Evolutionary conservation across 2,888 invertebrate genomes (phyloP).

Genomic region (Drosophila neoperkinsi): DNA sequence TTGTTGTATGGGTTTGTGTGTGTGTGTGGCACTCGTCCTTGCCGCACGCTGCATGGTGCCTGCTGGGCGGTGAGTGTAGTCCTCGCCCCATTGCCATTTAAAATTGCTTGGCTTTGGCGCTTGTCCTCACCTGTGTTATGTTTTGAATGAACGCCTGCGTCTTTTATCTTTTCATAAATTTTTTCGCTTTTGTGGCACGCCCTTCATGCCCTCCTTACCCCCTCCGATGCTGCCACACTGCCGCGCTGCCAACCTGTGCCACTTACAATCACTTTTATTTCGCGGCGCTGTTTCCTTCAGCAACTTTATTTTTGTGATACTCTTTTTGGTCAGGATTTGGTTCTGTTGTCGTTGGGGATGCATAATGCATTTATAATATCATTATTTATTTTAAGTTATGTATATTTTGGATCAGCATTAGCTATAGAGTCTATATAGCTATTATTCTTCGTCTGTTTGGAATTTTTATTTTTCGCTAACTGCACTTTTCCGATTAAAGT

Average conservation of each 20-base stretch:
- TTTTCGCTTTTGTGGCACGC: conserved; percentile 51
- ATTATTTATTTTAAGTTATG: background rate
- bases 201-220: background rate
- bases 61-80: background rate
- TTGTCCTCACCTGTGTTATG: conserved; percentile 79
- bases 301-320: conserved; percentile 18
- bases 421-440: background rate
- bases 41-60: conserved; percentile 37
- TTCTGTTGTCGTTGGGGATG: background rate
- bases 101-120: conserved; percentile 75
- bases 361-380: background rate
- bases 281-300: conserved; percentile 55
- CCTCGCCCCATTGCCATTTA: conserved; percentile 67
- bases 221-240: background rate
- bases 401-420: background rate
- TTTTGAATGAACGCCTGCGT: conserved; percentile 79
- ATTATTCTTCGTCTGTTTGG: background rate
- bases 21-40: conserved; percentile 40
- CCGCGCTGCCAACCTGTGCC: conserved; percentile 44
- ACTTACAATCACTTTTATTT: conserved; percentile 80
- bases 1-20: background rate
- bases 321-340: background rate
- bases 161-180: conserved; percentile 79
- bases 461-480: no score
- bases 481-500: no score